Evolutionary conservation across 2,113 vertebrate species (phyloP), one percentile per base, ranked within the genome.

Genomic region (Tachysurus vachellii): DNA sequence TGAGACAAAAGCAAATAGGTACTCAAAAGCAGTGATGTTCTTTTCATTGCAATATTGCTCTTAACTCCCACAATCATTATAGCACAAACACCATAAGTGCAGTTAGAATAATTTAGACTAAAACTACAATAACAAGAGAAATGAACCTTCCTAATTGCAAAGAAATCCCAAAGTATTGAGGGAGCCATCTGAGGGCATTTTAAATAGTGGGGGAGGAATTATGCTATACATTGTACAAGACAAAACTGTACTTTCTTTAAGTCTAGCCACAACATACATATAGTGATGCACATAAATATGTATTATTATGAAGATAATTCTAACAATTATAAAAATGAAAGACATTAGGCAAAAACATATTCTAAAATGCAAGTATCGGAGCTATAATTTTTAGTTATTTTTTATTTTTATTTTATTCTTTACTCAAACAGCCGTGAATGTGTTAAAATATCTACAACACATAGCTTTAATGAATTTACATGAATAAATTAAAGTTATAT

Each of bases 261-360:
- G 14, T n/a, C 36, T 16, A 81, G 9, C n/a, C 59, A 3, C 56
- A 84, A 70, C n/a, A 42, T n/a, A 54, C 54, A 79, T 90, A 90
- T 88, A 68, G 75, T 73, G 64, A 56, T 77, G 44, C n/a, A 36
- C 36, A 36, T 36, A 36, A 36, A 36, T 36, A 36, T 36, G 36
- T 36, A 36, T 36, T 36, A 36, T 66, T 2, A 66, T 1, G n/a
- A 66, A 31, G 64, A 19, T 42, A 42, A 71, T 16, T 64, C 62
- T 28, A n/a, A 13, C 26, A 64, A 64, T 28, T 66, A 4, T 66
- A 66, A 14, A 36, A 28, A 61, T 61, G 2, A 66, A 66, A 28
- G 12, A 66, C n/a, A 28, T 8, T 61, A 23, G 7, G 8, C 59
- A 64, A n/a, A n/a, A 62, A n/a, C 6, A 62, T 26, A n/a, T 7